Base-by-base conservation (phyloP, 1,140 invertebrate species). In the Steinernema khuongi region DNA sequence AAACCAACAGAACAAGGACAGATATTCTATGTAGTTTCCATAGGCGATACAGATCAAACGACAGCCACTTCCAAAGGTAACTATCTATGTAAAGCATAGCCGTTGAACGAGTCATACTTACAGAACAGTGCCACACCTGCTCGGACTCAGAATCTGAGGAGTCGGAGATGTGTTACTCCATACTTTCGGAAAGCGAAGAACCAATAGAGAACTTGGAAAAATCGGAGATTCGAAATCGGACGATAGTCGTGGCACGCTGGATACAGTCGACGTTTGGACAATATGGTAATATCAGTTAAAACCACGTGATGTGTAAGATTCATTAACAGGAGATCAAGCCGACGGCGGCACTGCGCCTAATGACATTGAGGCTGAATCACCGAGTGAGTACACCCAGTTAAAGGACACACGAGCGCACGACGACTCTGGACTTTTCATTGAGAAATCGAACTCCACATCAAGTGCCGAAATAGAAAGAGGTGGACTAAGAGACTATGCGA, bases 371-470 rank as follows among this genome's bases (percentile, higher is more conserved):
- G 50, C 50, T 4, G 50, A 60, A 26, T 60, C 50, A 14, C 50
- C 50, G 11, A 22, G 26, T 22, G 50, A 60, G 26, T 60, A 60
- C 50, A 60, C 14, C 14, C 50, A 22, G 26, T 4, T 22, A 26
- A 7, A 7, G 26, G 14, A 14, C 2, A 11, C 4, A 22, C 14
- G 26, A 4, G 7, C 22, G 50, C 50, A 60, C 26, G 50, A 60
- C 50, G 50, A 60, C 19, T 60, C 50, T 14, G 50, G 50, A 14
- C 50, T 60, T 11, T 60, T 60, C 26, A 60, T 60, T 22, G 50
- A 60, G 4, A 60, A 60, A 60, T 60, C 50, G 50, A 60, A 22
- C 22, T 60, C 50, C 4, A 60, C 50, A 26, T 60, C 50, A 60
- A 60, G 50, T 26, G 50, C 22, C 2, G 50, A 60, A n/a, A 60